Base-by-base conservation (phyloP, 1,140 invertebrate species). In the Trichoplusia ni region DNA sequence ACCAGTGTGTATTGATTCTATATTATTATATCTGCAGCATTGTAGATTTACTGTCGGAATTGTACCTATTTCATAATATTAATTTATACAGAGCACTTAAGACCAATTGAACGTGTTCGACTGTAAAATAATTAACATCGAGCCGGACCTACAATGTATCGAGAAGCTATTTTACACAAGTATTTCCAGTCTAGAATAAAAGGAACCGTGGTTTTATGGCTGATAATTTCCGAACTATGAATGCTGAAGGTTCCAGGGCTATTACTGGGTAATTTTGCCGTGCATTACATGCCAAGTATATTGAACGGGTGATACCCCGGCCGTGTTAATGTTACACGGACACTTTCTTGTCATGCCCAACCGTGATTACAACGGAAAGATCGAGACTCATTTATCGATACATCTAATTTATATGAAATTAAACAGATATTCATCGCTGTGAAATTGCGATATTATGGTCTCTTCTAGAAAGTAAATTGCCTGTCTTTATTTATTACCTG, bases 141-240 rank as follows among this genome's bases (percentile, higher is more conserved):
- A 21, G 14, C 58, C 8, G 40, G 59, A 67, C 27, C 33, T 77
- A 75, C 74, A 71, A 66, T 74, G 74, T 79, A 67, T 66, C 25
- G 56, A 62, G 64, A 66, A 77, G 68, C 65, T 47, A 73, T 76
- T 74, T 74, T 74, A 73, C 71, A 71, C 73, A 73, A 70, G 67
- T 60, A 71, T 71, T 78, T 70, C 69, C 62, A 70, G 71, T 81
- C 75, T 79, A 71, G 63, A 79, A 84, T 82, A 83, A 82, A 81
- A 83, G 72, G 74, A 74, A 73, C 67, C 38, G 61, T 56, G 63
- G 71, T 77, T 85, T 88, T 88, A 88, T 88, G 75, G 78, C 74
- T 81, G 82, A 86, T 88, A 86, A 88, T 88, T 83, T 86, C 71
- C 75, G 79, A 82, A 84, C 82, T 84, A 85, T 77, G 75, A 83